Conservation (phyloP, 2,888 invertebrate species). For the Schizotus pectinicornis region DNA sequence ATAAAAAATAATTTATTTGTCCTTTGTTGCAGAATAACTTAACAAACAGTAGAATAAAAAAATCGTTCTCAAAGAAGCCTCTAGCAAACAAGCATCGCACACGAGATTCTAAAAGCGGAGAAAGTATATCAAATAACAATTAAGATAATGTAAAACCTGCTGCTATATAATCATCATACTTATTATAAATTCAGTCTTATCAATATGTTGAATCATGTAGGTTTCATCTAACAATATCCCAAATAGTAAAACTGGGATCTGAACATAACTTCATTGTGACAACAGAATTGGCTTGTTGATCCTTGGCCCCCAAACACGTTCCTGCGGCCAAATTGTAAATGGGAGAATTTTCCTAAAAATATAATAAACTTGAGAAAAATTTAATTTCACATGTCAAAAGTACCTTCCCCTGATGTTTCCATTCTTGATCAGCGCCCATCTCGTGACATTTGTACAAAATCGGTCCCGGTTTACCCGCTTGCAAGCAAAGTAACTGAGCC, state of each 20-base stretch:
- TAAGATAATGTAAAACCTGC: no score
- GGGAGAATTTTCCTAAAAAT: conserved; percentile 70
- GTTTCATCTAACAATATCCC: conserved; percentile 61
- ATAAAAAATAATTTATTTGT: no score
- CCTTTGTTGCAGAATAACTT: no score
- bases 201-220: no score
- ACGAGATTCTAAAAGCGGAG: no score
- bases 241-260: conserved; percentile 60
- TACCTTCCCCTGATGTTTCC: conserved; percentile 82
- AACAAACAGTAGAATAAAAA: no score
- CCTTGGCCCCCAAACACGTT: conserved; percentile 73
- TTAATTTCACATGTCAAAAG: conserved; percentile 6
- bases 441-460: conserved; percentile 91
- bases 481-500: conserved; percentile 83
- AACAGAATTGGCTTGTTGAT: conserved; percentile 57
- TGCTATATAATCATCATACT: no score
- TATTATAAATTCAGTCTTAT: no score
- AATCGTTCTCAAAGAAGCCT: no score
- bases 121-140: no score
- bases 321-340: conserved; percentile 88
- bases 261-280: conserved; percentile 69
- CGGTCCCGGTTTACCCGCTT: conserved; percentile 71
- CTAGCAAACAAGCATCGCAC: no score
- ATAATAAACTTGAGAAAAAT: conserved; percentile 20
- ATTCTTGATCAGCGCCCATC: conserved; percentile 89